Base-by-base conservation (phyloP, 2,797 vertebrate genomes). In the Meriones psammophilus region DNA sequence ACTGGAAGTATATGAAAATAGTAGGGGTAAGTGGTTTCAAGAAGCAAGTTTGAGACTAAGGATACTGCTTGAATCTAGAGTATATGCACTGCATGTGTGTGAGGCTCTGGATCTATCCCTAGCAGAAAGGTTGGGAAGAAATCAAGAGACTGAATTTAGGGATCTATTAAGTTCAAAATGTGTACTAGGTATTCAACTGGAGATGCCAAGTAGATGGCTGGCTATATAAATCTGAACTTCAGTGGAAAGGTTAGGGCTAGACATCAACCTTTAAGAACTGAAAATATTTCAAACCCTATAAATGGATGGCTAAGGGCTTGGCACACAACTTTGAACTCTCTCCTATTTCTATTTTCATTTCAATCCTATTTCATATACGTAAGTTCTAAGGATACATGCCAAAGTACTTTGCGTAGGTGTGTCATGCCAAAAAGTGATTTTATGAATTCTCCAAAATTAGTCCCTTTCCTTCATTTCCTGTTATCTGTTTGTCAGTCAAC, bases 371-470 rank as follows among this genome's bases (percentile, higher is more conserved):
- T 73, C n/a, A 76, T 79, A 62, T 30, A 66, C 10, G 50, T 24
- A 18, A 94, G 60, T 91, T 94, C 80, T 64, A 93, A 50, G 95
- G 76, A 66, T 28, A 89, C 42, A 81, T 17, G 58, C 33, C 60
- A 89, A 91, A 91, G 39, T 92, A 33, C 56, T 24, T 85, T 81
- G 79, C 8, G 54, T 88, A 86, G 77, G 50, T 7, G 58, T 22
- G 60, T 33, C 28, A 74, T 9, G 64, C 33, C 42, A 60, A 36
- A 46, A 78, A 92, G 94, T 78, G 46, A 81, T 17, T 58, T 4
- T n/a, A 90, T 50, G 2, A 33, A 89, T 30, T 81, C 39, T 92
- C 88, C 56, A 83, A 92, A 88, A 54, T 5, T 58, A 14, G 8
- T 76, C 64, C 8, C 73, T 76, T 30, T 76, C 68, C 50, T 66